Conservation (phyloP, 2,113 vertebrate genomes). For the Bambusicola thoracicus region DNA sequence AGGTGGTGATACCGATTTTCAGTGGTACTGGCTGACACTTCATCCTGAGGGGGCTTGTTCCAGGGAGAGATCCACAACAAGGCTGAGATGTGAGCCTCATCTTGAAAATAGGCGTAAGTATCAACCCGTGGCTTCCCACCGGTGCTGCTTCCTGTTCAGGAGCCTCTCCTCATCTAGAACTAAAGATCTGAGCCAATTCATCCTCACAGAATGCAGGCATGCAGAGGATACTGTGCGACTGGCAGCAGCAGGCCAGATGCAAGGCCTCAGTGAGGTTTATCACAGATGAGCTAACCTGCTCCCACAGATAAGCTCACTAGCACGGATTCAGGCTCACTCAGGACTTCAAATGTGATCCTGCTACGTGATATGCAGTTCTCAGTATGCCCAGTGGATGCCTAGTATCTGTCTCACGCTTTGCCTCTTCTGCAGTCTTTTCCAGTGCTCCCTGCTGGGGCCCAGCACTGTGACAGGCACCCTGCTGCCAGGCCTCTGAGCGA, state of each 20-base stretch:
- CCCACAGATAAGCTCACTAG: neutral
- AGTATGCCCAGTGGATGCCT: too few species aligned
- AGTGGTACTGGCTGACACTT: neutral
- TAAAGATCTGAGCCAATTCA: neutral
- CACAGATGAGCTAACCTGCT: neutral
- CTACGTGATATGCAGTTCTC: neutral
- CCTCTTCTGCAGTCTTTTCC: neutral
- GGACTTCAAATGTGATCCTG: neutral
- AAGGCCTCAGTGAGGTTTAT: neutral
- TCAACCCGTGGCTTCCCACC: neutral
- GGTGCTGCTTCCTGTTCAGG: neutral
- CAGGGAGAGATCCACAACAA: neutral
- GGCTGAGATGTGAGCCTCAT: fast-evolving
- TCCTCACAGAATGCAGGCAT: neutral
- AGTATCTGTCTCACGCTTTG: too few species aligned
- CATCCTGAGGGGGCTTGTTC: neutral
- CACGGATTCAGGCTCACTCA: neutral
- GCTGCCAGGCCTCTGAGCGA: too few species aligned
- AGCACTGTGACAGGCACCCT: too few species aligned
- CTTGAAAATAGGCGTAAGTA: neutral
- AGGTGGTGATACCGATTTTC: neutral
- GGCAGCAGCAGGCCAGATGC: neutral
- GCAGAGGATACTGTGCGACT: neutral
- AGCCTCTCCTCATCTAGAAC: neutral
- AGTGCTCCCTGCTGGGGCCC: neutral